phyloP scores from a whole-genome alignment of 1,140 invertebrate genomes.

The Tetragnatha versicolor region DNA sequence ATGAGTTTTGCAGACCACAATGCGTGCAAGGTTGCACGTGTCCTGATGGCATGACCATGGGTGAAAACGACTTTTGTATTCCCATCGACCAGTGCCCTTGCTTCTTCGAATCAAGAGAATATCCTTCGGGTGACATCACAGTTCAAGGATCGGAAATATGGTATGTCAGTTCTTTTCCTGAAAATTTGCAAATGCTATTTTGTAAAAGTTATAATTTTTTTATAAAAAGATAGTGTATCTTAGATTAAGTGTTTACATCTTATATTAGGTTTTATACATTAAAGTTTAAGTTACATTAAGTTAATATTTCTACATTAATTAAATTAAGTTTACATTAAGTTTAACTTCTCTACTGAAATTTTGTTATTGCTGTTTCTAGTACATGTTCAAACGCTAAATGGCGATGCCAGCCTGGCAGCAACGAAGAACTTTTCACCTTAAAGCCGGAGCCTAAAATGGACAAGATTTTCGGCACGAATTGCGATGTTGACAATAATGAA shows the following conservation, averaged over 20 bases:
- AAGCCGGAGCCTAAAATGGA: not conserved
- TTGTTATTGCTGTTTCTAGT: constrained; percentile 67
- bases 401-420: constrained; percentile 69
- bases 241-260: too few species aligned
- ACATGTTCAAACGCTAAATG: constrained; percentile 78
- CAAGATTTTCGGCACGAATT: not conserved
- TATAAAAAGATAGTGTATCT: too few species aligned
- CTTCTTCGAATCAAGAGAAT: constrained; percentile 74
- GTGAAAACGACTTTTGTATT: constrained; percentile 77
- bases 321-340: too few species aligned
- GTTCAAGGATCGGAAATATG: constrained; percentile 66
- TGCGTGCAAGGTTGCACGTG: constrained; percentile 91
- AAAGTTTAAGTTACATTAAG: too few species aligned
- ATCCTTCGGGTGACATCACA: constrained; percentile 75
- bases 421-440: not conserved
- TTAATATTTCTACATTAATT: too few species aligned
- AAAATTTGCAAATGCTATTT: too few species aligned
- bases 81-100: constrained; percentile 80
- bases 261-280: too few species aligned
- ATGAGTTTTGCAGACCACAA: constrained; percentile 68
- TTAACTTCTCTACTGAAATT: too few species aligned
- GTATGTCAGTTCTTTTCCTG: too few species aligned
- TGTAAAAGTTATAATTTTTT: too few species aligned
- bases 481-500: constrained; percentile 23
- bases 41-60: constrained; percentile 75